Evolutionary conservation across 1,140 invertebrate species (phyloP).

Genomic region (Choristoneura fumiferana): DNA sequence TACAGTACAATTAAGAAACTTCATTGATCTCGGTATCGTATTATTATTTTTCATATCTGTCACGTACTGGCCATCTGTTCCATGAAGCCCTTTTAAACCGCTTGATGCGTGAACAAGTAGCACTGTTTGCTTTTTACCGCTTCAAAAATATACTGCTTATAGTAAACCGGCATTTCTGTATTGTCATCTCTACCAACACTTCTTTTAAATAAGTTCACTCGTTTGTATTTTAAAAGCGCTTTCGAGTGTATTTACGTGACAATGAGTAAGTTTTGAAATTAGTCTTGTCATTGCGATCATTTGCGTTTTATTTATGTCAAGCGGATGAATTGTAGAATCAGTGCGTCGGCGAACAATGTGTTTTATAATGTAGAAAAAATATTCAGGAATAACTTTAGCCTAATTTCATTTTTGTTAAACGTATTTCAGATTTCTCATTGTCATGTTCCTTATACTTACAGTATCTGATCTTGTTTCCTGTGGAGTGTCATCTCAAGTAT

Average conservation of each 20-base stretch:
- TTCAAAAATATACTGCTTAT: not conserved
- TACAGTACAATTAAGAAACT: not conserved
- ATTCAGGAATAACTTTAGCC: too few species aligned
- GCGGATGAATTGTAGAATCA: slow-evolving; percentile 31
- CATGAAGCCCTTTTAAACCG: not conserved
- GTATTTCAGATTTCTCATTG: too few species aligned
- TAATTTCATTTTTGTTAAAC: too few species aligned
- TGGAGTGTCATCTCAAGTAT: too few species aligned
- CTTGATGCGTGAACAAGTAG: not conserved
- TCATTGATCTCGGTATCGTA: slow-evolving; percentile 9
- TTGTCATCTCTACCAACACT: slow-evolving; percentile 29
- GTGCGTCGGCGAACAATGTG: not conserved
- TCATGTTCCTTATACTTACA: too few species aligned
- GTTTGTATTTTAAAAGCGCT: slow-evolving; percentile 33
- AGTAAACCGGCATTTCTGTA: not conserved
- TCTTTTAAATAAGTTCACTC: slow-evolving; percentile 1
- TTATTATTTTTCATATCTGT: slow-evolving; percentile 36
- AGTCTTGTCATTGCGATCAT: slow-evolving; percentile 35
- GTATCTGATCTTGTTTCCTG: too few species aligned
- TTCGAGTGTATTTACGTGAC: slow-evolving; percentile 44
- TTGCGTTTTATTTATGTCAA: slow-evolving; percentile 30
- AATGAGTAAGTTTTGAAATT: slow-evolving; percentile 28
- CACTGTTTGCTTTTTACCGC: slow-evolving; percentile 9
- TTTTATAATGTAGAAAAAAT: slow-evolving; percentile 7
- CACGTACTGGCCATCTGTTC: slow-evolving; percentile 29